Base-by-base conservation (phyloP, 2,888 invertebrate genomes). In the Adelognathus sp. region DNA sequence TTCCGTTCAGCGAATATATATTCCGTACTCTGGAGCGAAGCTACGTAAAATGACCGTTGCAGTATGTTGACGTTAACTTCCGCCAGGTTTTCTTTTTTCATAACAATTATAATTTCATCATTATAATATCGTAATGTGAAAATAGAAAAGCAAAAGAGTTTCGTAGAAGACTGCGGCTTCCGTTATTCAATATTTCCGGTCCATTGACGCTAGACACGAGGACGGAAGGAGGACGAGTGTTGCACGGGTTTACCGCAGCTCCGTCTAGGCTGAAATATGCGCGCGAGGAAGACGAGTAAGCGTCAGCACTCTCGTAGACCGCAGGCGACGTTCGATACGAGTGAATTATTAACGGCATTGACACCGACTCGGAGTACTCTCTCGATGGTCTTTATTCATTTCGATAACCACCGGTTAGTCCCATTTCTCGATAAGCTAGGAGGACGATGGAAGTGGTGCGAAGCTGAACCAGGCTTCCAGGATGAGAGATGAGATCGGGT, bases 361-460 rank as follows among this genome's bases (percentile, higher is more conserved):
- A 52, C 36, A 36, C 24, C 60, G 41, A 36, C 16, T 61, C 54
- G 1, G n/a, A n/a, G n/a, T n/a, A 27, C 21, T 29, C 16, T 44
- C 41, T 52, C 39, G 16, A 54, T 61, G 66, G 4, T 21, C 24
- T 46, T 24, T 21, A 46, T 46, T 7, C n/a, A 54, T 54, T 72
- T 31, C 44, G 31, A 72, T 72, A 72, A 63, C 27, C 41, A 61
- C 21, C 44, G 31, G 21, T 72, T 44, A 31, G 18, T 31, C 31
- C 11, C 54, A 39, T 39, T 66, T 11, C 16, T 46, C 52, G 24
- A 27, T 9, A 24, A 46, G 24, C 9, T 11, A 3, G 24, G 14
- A 24, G 16, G 16, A 52, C 9, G n/a, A n/a, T 31, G 24, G 36
- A 36, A 54, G 36, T 54, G 24, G 29, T 33, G 54, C 39, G 27